Percentiles rank a stretch among this genome's conserved stretches.
These are phyloP conservation scores for Raphicerus campestris DNA, from an alignment of 2,113 vertebrate genomes.

Conservation along the genomic window DNA sequence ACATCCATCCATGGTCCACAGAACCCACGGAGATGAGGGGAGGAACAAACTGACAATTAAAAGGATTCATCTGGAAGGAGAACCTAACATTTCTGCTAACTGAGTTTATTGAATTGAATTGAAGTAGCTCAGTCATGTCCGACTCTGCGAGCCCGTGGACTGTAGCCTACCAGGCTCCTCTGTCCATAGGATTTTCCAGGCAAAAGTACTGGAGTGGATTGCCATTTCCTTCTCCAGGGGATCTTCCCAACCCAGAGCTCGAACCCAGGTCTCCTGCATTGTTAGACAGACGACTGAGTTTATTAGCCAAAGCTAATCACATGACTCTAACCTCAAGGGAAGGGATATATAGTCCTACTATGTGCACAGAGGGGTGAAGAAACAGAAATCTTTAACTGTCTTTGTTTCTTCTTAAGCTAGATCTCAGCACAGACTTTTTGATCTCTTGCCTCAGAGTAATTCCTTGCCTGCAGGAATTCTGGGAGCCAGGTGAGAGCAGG, in stretches of 20 bases:
- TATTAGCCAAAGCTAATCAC: not conserved
- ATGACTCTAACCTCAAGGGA: not conserved
- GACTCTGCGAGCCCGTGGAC: too few species aligned
- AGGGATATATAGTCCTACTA: not conserved
- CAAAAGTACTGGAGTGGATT: too few species aligned
- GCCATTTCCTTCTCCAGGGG: too few species aligned
- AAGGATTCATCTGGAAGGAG: not conserved
- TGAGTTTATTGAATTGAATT: not conserved
- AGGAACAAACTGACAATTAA: not conserved
- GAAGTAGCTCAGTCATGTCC: too few species aligned
- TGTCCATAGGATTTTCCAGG: too few species aligned
- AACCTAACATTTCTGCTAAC: not conserved
- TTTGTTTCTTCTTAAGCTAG: not conserved
- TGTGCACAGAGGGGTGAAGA: not conserved
- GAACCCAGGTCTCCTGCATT: too few species aligned
- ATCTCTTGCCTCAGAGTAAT: not conserved
- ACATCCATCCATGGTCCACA: not conserved
- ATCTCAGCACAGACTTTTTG: not conserved
- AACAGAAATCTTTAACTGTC: not conserved
- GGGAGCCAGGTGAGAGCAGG: not conserved
- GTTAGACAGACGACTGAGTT: not conserved
- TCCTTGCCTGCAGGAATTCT: not conserved
- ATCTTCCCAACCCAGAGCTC: too few species aligned
- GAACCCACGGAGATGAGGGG: not conserved
- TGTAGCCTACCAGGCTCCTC: too few species aligned